Evolutionary conservation across 2,888 invertebrate genomes (phyloP).

Genomic region (Andrena haemorrhoa): DNA sequence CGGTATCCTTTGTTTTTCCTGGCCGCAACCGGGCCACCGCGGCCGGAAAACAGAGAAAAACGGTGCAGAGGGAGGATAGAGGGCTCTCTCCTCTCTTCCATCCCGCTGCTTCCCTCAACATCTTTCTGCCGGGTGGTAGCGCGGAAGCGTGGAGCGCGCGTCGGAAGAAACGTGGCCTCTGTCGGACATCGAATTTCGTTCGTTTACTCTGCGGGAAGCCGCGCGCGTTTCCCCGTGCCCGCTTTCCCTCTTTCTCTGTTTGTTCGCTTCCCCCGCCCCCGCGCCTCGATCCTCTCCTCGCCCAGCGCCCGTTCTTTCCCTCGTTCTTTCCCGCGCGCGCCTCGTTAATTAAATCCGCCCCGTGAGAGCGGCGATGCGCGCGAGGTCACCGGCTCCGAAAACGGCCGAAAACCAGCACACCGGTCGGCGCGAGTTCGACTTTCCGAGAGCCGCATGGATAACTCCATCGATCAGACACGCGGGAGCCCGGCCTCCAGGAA

Average conservation of each 20-base stretch:
- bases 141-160: slow-evolving; percentile 20
- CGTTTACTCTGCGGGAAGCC: slow-evolving; percentile 55
- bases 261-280: not conserved
- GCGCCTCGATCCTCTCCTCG: not conserved
- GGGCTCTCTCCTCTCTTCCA: not conserved
- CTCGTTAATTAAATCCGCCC: slow-evolving; percentile 47
- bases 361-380: slow-evolving; percentile 18
- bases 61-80: slow-evolving; percentile 30
- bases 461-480: slow-evolving; percentile 38
- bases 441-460: slow-evolving; percentile 20
- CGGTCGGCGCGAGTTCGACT: not conserved
- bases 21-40: slow-evolving; percentile 33
- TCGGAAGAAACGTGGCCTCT: slow-evolving; percentile 40
- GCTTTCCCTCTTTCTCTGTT: slow-evolving; percentile 1
- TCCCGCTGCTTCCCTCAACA: slow-evolving; percentile 7
- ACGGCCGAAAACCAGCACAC: not conserved
- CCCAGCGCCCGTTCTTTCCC: not conserved
- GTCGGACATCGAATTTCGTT: slow-evolving; percentile 58
- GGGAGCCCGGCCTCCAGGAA: not conserved
- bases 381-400: not conserved
- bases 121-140: slow-evolving; percentile 34
- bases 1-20: slow-evolving; percentile 55
- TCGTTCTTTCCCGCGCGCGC: not conserved
- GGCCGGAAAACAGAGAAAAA: not conserved
- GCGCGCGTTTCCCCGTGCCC: slow-evolving; percentile 13